Conservation (phyloP, 2,888 invertebrate genomes). For the Subacronicta megacephala region DNA sequence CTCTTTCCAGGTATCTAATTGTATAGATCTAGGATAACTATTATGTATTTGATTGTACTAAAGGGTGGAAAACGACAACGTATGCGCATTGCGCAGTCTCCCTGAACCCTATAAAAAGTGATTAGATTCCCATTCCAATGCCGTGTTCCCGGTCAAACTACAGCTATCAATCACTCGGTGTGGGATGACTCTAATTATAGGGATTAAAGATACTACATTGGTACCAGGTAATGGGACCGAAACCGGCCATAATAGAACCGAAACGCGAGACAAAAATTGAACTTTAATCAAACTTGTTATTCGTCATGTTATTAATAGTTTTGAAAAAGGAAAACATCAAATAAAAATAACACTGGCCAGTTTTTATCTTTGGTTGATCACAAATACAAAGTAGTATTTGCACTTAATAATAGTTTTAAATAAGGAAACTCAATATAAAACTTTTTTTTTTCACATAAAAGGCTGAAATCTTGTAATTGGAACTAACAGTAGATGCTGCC, state of each 20-base stretch:
- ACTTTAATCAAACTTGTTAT: conserved; percentile 52
- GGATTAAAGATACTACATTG: conserved; percentile 75
- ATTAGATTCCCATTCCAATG: conserved; percentile 81
- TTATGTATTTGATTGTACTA: no score
- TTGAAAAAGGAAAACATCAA: conserved; percentile 12
- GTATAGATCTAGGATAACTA: no score
- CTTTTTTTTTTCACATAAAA: no score
- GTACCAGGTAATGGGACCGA: conserved; percentile 75
- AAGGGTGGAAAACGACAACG: no score
- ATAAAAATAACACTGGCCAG: conserved; percentile 8
- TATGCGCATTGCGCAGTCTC: conserved; percentile 8
- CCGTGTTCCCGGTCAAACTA: conserved; percentile 71
- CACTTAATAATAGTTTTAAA: no score
- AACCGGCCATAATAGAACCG: conserved; percentile 32
- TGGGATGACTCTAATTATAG: conserved; percentile 87
- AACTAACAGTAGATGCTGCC: no score
- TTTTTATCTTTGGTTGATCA: no score
- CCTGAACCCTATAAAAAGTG: conserved; percentile 71
- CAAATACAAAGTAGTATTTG: no score
- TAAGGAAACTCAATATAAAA: no score
- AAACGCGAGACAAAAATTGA: conserved; percentile 48
- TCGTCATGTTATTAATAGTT: conserved; percentile 46
- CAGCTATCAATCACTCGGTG: conserved; percentile 81
- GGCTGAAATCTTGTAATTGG: no score
- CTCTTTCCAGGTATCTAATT: no score